Percentiles rank a stretch among this genome's conserved stretches.
Conservation (phyloP, 2,113 vertebrate genomes). For the Sclerurus mexicanus region DNA sequence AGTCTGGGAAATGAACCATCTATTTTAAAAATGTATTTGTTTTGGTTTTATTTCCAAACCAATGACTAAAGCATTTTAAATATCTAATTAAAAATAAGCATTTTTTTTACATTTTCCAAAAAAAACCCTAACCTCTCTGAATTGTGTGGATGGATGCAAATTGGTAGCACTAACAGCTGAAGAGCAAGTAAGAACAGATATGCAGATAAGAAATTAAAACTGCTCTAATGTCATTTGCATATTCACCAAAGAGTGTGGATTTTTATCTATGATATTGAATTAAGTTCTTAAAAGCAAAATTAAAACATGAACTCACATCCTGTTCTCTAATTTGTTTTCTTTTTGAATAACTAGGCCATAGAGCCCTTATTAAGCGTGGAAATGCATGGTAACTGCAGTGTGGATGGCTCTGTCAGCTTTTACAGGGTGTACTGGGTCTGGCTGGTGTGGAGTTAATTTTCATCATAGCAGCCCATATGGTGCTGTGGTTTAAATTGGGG, state of each 20-base stretch:
- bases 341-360: neutral
- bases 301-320: neutral
- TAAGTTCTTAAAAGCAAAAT: neutral
- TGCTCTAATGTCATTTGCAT: neutral
- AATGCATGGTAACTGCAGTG: neutral
- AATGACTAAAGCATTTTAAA: neutral
- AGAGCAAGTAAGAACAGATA: neutral
- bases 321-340: neutral
- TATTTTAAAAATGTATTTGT: neutral
- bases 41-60: neutral
- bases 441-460: neutral
- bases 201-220: neutral
- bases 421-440: neutral
- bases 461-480: neutral
- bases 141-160: neutral
- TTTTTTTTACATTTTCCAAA: neutral
- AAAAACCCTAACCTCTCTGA: neutral
- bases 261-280: neutral
- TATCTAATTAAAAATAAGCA: neutral
- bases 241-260: neutral
- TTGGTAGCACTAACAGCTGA: neutral
- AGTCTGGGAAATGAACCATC: constrained; percentile 11
- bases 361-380: neutral
- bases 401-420: neutral
- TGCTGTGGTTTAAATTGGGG: neutral